Conservation (phyloP, 2,797 vertebrate genomes). For the Coregonus suidteri region DNA sequence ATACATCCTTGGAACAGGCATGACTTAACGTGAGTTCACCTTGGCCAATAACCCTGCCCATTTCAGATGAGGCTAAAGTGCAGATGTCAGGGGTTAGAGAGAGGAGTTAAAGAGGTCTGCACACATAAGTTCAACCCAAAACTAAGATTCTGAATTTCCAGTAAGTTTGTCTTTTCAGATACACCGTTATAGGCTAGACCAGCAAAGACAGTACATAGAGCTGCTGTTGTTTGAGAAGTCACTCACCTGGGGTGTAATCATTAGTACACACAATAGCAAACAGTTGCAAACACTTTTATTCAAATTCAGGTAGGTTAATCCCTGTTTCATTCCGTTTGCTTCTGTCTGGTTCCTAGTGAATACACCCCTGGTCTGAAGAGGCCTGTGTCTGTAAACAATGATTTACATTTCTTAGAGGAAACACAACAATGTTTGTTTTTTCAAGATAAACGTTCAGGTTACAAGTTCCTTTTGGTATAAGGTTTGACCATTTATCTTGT, state of each 20-base stretch:
- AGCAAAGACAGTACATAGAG: slow-evolving; percentile 38
- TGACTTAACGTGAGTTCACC: slow-evolving; percentile 58
- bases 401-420: slow-evolving; percentile 60
- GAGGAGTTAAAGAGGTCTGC: neutral
- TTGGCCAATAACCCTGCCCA: slow-evolving; percentile 47
- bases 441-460: slow-evolving; percentile 57
- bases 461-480: slow-evolving; percentile 41
- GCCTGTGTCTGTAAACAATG: slow-evolving; percentile 71
- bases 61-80: slow-evolving; percentile 1
- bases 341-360: neutral
- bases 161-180: slow-evolving; percentile 33
- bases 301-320: neutral
- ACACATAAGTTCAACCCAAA: neutral
- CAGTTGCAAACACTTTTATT: neutral
- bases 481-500: slow-evolving; percentile 22
- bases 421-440: slow-evolving; percentile 63
- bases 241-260: slow-evolving; percentile 56
- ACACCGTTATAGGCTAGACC: neutral
- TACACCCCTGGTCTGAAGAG: slow-evolving; percentile 50
- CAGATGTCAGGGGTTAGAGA: neutral
- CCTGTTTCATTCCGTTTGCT: neutral
- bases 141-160: neutral
- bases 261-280: neutral
- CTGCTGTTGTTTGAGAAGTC: slow-evolving; percentile 72
- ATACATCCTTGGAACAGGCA: slow-evolving; percentile 54